Evolutionary conservation across 2,797 vertebrate genomes (phyloP), one percentile per base, ranked within the genome.

Genomic region (Acanthurus tractus): DNA sequence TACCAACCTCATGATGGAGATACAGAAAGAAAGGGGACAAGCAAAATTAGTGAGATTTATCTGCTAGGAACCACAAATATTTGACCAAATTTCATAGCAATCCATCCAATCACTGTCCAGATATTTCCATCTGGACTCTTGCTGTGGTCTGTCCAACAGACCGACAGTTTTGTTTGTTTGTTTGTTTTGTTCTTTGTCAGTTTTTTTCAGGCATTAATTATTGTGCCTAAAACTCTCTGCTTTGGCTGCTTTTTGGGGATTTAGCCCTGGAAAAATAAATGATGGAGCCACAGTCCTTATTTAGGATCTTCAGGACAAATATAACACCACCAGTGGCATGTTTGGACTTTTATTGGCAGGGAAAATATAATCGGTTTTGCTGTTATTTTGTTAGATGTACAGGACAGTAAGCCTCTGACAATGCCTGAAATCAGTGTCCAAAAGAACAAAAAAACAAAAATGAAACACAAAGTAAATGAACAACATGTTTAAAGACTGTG

Each of bases 241-340:
- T 29, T 29, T 29, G 25, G 25, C 25, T 29, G 25, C 25, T 29
- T 29, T 29, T 29, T 29, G 25, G 25, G 25, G 25, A 29, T 29
- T 29, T 4, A 29, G 25, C 25, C 25, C 25, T 29, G 25, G 25
- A 29, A 29, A 29, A 29, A 29, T 29, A 29, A 55, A 45, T 54
- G 22, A 44, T 36, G 54, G 22, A 36, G 42, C 8, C 23, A 5
- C 20, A 22, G 34, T 48, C 44, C 71, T 73, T 69, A 45, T 74
- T 49, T 15, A 50, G 55, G 53, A 70, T 64, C 34, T 62, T 38
- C 23, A 18, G 53, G 38, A 74, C 69, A 83, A 78, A 78, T 49
- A 48, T 23, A 53, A 53, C 62, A 57, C 36, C 38, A 59, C 65
- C 0, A 1, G 53, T 73, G 46, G 20, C 65, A 44, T 53, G 61